Evolutionary conservation across 2,888 invertebrate species (phyloP), one percentile per base, ranked within the genome.

Genomic region (Dasysyrphus tricinctus): DNA sequence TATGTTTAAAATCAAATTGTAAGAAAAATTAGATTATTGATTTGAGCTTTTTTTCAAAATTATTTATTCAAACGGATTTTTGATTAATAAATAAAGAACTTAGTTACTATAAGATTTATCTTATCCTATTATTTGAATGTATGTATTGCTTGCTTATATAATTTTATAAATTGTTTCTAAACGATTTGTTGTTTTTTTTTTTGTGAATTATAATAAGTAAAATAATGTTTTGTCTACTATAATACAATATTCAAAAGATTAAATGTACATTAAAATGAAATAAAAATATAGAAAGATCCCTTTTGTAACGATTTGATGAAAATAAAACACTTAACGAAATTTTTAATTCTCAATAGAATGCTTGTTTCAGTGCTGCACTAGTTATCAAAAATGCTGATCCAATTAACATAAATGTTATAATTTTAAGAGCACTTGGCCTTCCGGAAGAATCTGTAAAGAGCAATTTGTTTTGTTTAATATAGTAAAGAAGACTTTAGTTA

Each of bases 341-440:
- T 8, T 16, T 59, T 61, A 1, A 6, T 57, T 24, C 16, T 57
- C 83, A 88, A 65, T 88, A 89, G 77, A 89, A 89, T 69, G 92
- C 92, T 90, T 92, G 92, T 89, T 91, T 92, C 49, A 92, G 90
- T 77, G 92, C 92, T 79, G 92, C 92, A 89, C 91, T 91, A 87
- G 92, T 92, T 85, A 92, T 91, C 72, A 92, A 86, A 89, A 92
- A 91, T 85, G 92, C 92, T 76, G 92, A 91, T 74, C 92, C 92
- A 86, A 92, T 92, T 88, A 92, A 88, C 82, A 91, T 85, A 86
- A 92, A 91, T 83, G 92, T 92, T 82, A 92, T 91, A 88, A 92
- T 91, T 91, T 92, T 92, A 85, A 92, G 91, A 89, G 91, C 91
- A 90, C 92, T 92, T 89, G 92, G 92, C 89, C 92, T 92, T 89